Evolutionary conservation across 1,140 invertebrate species (phyloP).

Genomic region (Maniola jurtina): DNA sequence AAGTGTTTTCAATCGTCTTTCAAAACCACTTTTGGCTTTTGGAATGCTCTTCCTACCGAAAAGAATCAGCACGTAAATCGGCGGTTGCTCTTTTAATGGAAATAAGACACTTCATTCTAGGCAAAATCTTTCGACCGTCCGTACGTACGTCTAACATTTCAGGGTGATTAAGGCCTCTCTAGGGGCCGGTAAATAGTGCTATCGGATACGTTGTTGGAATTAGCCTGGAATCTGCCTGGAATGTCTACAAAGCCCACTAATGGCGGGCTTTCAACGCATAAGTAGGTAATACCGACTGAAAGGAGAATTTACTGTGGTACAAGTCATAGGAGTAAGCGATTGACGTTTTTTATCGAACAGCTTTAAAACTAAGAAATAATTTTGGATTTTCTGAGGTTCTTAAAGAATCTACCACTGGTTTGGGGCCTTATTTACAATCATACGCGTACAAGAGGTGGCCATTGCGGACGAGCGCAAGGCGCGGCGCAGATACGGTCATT

Average conservation of each 20-base stretch:
- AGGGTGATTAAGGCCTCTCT: conserved; percentile 12
- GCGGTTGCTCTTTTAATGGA: too few species aligned
- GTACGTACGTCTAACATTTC: conserved; percentile 6
- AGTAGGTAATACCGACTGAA: conserved; percentile 5
- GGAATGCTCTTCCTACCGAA: too few species aligned
- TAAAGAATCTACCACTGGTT: too few species aligned
- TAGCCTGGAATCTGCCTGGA: conserved; percentile 4
- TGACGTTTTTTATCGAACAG: neutral
- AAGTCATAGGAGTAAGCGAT: neutral
- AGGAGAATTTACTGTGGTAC: conserved; percentile 7
- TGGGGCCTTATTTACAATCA: too few species aligned
- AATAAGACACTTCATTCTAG: neutral
- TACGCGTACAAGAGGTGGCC: too few species aligned
- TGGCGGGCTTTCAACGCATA: neutral
- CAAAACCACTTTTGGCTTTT: too few species aligned
- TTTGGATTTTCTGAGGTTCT: too few species aligned
- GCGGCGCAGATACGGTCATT: too few species aligned
- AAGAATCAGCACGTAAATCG: too few species aligned
- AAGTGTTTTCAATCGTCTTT: too few species aligned
- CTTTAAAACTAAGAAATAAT: too few species aligned
- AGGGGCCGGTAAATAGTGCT: conserved; percentile 13
- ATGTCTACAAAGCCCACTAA: conserved; percentile 12
- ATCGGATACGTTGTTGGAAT: conserved; percentile 20
- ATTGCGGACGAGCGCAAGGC: too few species aligned
- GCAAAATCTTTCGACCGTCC: neutral